Percentiles rank a stretch among this genome's conserved stretches.
These are phyloP conservation scores for Drosophila asahinai DNA, from an alignment of 1,140 invertebrate genomes.

Conservation along the genomic window DNA sequence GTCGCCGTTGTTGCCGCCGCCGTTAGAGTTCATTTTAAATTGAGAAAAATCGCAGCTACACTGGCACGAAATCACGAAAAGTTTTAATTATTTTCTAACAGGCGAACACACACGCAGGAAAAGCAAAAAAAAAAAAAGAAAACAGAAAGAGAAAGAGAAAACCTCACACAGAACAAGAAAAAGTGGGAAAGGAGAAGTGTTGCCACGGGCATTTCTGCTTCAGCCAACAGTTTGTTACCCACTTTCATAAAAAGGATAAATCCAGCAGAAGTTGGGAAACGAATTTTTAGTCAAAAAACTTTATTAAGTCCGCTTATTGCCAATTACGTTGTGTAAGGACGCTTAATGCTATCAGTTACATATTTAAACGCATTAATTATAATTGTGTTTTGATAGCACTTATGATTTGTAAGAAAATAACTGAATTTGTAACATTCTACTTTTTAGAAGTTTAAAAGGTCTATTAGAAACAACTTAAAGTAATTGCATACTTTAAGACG, in stretches of 20 bases:
- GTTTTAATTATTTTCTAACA: constrained; percentile 84
- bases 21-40: constrained; percentile 79
- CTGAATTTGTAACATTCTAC: too few species aligned
- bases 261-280: neutral
- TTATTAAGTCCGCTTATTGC: constrained; percentile 10
- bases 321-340: neutral
- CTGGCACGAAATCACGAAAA: constrained; percentile 82
- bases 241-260: constrained; percentile 23
- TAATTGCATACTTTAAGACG: too few species aligned
- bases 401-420: too few species aligned
- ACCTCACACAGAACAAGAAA: neutral
- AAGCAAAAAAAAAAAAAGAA: constrained; percentile 2
- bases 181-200: constrained; percentile 12
- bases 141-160: constrained; percentile 2
- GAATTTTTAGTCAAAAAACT: constrained; percentile 14
- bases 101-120: constrained; percentile 66
- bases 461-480: too few species aligned
- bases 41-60: constrained; percentile 79
- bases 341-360: neutral
- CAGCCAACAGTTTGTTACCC: constrained; percentile 16
- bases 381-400: neutral
- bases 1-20: constrained; percentile 45
- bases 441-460: too few species aligned
- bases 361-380: neutral
- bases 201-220: constrained; percentile 20